phyloP scores from a whole-genome alignment of 2,113 vertebrate species.

The Serinus canaria region DNA sequence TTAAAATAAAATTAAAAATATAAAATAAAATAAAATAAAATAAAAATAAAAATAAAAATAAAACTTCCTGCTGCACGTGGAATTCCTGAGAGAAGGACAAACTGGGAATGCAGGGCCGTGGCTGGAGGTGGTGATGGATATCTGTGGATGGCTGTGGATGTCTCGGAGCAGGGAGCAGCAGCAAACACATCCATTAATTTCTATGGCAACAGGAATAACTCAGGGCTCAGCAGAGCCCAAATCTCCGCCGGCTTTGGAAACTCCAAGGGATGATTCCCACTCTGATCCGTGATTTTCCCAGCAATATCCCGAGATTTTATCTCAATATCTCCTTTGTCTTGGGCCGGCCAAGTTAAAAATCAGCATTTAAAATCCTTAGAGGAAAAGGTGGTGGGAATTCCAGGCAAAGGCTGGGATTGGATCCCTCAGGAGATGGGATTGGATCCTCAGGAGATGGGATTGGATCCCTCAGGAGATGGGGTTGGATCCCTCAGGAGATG shows the following conservation, averaged over 20 bases:
- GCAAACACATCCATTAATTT: neutral
- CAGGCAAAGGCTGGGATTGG: neutral
- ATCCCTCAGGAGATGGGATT: neutral
- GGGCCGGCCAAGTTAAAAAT: neutral
- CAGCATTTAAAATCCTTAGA: neutral
- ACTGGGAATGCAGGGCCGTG: accelerated
- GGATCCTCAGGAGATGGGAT: neutral
- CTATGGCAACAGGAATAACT: neutral
- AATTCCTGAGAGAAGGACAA: neutral
- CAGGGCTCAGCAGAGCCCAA: neutral
- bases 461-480: neutral
- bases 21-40: neutral
- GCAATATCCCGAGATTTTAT: neutral
- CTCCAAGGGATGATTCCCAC: neutral
- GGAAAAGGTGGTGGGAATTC: neutral
- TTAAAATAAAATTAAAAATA: neutral
- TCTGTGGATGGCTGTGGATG: neutral
- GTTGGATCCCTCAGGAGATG: neutral
- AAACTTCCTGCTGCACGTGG: neutral
- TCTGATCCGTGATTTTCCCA: neutral
- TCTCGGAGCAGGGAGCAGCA: neutral
- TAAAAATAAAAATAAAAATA: neutral
- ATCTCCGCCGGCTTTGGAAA: neutral
- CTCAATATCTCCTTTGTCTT: accelerated
- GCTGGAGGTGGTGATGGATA: neutral